Conservation (phyloP, 2,113 vertebrate species). For the Leuciscus idus region DNA sequence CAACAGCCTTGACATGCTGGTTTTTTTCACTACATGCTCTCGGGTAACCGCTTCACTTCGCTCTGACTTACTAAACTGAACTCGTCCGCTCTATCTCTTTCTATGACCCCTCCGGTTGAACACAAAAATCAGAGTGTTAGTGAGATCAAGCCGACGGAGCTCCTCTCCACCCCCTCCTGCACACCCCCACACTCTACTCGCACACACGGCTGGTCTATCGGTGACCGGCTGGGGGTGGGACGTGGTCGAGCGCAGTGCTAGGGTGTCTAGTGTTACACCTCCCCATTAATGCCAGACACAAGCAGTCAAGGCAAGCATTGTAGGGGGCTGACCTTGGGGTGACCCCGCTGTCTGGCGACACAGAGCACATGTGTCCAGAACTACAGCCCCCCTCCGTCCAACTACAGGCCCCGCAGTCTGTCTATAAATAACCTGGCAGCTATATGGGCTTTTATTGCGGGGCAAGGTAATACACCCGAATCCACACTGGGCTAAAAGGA, state of each 20-base stretch:
- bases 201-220: conserved; percentile 27
- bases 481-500: conserved; percentile 11
- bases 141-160: conserved; percentile 39
- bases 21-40: conserved; percentile 45
- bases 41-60: conserved; percentile 4
- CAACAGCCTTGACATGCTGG: conserved; percentile 34
- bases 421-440: conserved; percentile 39
- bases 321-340: conserved; percentile 51
- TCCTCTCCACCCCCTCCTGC: conserved; percentile 35
- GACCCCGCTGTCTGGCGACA: conserved; percentile 54
- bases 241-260: not conserved
- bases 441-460: conserved; percentile 35
- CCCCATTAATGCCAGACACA: conserved; percentile 43
- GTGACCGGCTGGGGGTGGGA: not conserved
- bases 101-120: conserved; percentile 29
- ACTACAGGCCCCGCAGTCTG: conserved; percentile 22
- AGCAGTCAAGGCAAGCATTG: conserved; percentile 47
- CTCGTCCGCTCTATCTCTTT: not conserved
- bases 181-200: conserved; percentile 36
- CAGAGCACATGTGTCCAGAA: conserved; percentile 50
- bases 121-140: conserved; percentile 44
- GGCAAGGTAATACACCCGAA: not conserved
- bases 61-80: conserved; percentile 13
- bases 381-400: conserved; percentile 8
- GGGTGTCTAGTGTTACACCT: conserved; percentile 27